Percentiles rank a stretch among this genome's conserved stretches.
Evolutionary conservation across 1,140 invertebrate genomes (phyloP).

Genomic region (Homarus americanus): DNA sequence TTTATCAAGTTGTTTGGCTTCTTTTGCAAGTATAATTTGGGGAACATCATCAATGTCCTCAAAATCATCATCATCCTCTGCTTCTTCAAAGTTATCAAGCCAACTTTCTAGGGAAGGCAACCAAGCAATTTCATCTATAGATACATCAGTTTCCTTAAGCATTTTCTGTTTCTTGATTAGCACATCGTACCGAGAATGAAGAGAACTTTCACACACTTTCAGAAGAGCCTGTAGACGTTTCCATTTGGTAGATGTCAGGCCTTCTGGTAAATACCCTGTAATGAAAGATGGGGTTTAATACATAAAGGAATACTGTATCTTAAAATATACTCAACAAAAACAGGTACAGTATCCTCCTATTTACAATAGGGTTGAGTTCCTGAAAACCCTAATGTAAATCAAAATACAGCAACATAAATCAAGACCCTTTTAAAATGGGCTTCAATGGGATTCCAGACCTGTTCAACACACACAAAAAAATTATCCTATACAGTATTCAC

Average conservation of each 20-base stretch:
- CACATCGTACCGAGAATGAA: background rate
- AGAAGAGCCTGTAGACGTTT: background rate
- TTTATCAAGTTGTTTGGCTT: conserved; percentile 19
- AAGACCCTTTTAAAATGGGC: no score
- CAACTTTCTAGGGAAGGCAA: background rate
- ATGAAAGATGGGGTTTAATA: background rate
- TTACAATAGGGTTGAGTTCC: no score
- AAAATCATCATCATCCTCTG: background rate
- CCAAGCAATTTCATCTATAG: background rate
- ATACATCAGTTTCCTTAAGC: background rate
- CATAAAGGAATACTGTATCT: no score
- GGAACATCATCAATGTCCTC: background rate
- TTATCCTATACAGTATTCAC: no score
- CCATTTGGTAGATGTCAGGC: background rate
- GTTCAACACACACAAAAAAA: no score
- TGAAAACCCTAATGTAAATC: no score
- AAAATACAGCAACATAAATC: no score
- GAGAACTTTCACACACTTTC: background rate
- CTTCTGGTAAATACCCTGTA: background rate
- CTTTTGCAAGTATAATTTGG: background rate
- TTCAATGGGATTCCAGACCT: no score
- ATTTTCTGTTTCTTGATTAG: background rate
- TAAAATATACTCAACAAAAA: no score
- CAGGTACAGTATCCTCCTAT: no score
- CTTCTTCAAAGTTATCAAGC: conserved; percentile 15